Evolutionary conservation across 2,888 invertebrate species (phyloP).

Genomic region (Poecilus cupreus): DNA sequence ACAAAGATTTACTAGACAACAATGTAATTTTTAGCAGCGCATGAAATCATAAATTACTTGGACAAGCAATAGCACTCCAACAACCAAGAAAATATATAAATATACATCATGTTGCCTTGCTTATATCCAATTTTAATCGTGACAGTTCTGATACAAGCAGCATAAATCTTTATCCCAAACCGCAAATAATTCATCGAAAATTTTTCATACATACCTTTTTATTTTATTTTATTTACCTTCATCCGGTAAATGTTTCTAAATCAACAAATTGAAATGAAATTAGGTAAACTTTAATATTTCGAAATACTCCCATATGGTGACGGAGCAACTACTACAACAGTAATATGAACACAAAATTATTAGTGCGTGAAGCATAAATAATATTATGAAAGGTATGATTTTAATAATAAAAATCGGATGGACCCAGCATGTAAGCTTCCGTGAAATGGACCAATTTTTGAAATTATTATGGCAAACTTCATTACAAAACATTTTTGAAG

Average conservation of each 20-base stretch:
- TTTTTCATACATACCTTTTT: too few relatives aligned
- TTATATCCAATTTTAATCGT: not conserved
- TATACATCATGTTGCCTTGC: not conserved
- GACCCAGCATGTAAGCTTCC: too few relatives aligned
- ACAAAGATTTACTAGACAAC: too few relatives aligned
- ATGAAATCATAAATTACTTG: not conserved
- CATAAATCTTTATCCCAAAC: too few relatives aligned
- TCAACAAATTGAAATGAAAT: not conserved
- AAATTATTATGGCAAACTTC: too few relatives aligned
- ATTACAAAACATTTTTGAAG: too few relatives aligned
- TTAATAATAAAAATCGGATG: not conserved
- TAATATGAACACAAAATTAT: not conserved
- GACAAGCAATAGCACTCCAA: constrained; percentile 1
- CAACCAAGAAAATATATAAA: not conserved
- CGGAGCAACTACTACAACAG: not conserved
- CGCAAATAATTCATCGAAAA: too few relatives aligned
- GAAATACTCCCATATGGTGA: not conserved
- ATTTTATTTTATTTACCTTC: too few relatives aligned
- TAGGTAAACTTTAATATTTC: not conserved
- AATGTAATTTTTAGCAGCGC: not conserved
- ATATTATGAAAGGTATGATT: not conserved
- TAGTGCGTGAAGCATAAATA: not conserved
- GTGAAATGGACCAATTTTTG: too few relatives aligned
- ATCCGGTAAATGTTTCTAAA: too few relatives aligned
- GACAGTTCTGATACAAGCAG: not conserved